Base-by-base conservation (phyloP, 2,113 vertebrate genomes). In the Chascanopsetta lugubris region DNA sequence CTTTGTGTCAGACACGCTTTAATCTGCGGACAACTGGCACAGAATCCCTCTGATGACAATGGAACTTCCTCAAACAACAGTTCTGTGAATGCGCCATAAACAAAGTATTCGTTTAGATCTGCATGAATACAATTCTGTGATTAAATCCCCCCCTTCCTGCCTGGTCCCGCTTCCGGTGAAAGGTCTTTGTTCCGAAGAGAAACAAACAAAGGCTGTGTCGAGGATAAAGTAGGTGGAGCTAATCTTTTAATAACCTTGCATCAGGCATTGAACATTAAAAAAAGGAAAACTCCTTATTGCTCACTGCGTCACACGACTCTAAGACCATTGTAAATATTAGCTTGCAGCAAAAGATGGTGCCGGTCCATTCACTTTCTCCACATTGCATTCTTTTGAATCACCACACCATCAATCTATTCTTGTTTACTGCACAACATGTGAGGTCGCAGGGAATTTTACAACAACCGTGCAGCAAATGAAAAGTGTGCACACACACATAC, bases 191-290 rank as follows among this genome's bases (percentile, higher is more conserved):
- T 86, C 61, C 49, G 61, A 36, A 76, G 13, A 60, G 70, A 77
- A 88, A 86, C 86, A 90, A 90, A 90, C 87, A 88, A 85, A 85
- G 82, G 45, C 76, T 50, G 64, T 22, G 80, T 86, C 91, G 74
- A 82, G 78, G 84, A 86, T 67, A 79, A 90, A 75, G 77, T 83
- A 86, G 68, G 85, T 89, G 74, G 87, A 84, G 85, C 85, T 92
- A 92, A 92, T 92, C 90, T 89, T 90, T 88, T 91, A 92, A 92
- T 91, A 91, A 88, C 85, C 83, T 90, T 88, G 84, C 84, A 87
- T 85, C 81, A 80, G 65, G 56, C 66, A 74, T 85, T 88, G 85
- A 74, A 12, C 67, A 60, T 51, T 12, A 13, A 2, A 21, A 20
- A 21, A 21, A 2, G 0, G 1, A 21, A 21, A 63, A 63, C 72